Base-by-base conservation (phyloP, 2,888 invertebrate genomes). In the Callinectes sapidus region DNA sequence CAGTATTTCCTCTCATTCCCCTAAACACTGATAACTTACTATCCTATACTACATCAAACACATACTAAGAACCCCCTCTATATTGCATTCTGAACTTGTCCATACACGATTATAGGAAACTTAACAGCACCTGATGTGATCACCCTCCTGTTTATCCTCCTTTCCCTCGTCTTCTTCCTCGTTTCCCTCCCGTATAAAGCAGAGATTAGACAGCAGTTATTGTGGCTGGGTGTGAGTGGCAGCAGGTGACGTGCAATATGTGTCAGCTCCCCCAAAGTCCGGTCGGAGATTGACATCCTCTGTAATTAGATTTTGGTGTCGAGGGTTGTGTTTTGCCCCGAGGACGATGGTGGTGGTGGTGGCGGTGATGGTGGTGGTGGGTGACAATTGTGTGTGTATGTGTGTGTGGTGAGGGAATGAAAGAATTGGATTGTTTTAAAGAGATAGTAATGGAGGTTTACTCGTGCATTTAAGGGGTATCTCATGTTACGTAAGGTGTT, bases 121-220 rank as follows among this genome's bases (percentile, higher is more conserved):
- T 5, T 48, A 48, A 48, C 13, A 61, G 61, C 28, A 13, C 35
- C 16, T 81, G 35, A 35, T 0, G 81, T 81, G 5, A 23, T 23
- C 23, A 23, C 61, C 61, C 61, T 23, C 61, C 23, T 61, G 23
- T 23, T 61, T 23, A 18, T 61, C 61, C 61, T 55, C 55, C 55
- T 55, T n/a, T n/a, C n/a, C 14, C 55, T 55, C 61, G 2, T 61
- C 18, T 23, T 32, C 35, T 16, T 81, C 14, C 35, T 81, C 81
- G 16, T 81, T 48, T 48, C 8, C 0, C 3, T 8, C 48, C 35
- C 81, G 1, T 35, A 13, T 35, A 32, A 32, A 81, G 81, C 14
- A 81, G 81, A 35, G 81, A 35, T 81, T 35, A 81, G 35, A 16
- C 81, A 81, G 81, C 81, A 81, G 32, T 14, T 81, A 81, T 81